A percentile compares a stretch with the other conserved stretches of the same genome.
Conservation (phyloP, 30 jellyfish, hydroid and myxozoan genomes). For the Turritopsis dohrnii region DNA sequence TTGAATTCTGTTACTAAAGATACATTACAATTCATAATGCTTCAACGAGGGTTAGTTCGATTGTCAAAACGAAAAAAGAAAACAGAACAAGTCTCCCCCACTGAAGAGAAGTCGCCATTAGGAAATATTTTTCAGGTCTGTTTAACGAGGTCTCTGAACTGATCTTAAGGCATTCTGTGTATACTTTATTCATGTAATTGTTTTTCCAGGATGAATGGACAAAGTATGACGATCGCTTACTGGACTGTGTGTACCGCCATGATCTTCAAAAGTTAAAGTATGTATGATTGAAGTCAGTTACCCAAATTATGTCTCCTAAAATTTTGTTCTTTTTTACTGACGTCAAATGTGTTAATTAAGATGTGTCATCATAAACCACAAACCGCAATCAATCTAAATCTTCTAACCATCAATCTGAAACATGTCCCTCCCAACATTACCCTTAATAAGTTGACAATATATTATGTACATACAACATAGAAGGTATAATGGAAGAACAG, state of each 20-base stretch:
- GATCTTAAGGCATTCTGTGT: not conserved
- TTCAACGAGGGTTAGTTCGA: not conserved
- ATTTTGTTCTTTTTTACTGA: too few species aligned
- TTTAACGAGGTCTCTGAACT: too few species aligned
- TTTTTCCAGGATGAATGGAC: constrained; percentile 22
- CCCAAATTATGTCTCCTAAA: not conserved
- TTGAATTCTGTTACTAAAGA: not conserved
- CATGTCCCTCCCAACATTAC: too few species aligned
- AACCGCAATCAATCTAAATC: too few species aligned
- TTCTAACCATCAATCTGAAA: too few species aligned
- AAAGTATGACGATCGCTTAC: constrained; percentile 14
- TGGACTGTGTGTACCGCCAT: not conserved
- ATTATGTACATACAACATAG: too few species aligned
- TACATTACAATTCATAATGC: not conserved
- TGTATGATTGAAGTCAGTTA: not conserved
- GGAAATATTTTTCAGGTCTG: not conserved
- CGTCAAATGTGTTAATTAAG: too few species aligned
- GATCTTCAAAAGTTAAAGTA: constrained; percentile 7
- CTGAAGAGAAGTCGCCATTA: not conserved
- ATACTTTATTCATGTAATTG: too few species aligned
- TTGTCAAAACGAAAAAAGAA: constrained; percentile 12
- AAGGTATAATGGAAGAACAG: too few species aligned
- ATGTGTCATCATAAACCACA: too few species aligned
- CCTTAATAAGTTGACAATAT: too few species aligned
- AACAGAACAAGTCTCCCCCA: not conserved